phyloP scores from a whole-genome alignment of 1,140 invertebrate species.

The Aplysia californica region DNA sequence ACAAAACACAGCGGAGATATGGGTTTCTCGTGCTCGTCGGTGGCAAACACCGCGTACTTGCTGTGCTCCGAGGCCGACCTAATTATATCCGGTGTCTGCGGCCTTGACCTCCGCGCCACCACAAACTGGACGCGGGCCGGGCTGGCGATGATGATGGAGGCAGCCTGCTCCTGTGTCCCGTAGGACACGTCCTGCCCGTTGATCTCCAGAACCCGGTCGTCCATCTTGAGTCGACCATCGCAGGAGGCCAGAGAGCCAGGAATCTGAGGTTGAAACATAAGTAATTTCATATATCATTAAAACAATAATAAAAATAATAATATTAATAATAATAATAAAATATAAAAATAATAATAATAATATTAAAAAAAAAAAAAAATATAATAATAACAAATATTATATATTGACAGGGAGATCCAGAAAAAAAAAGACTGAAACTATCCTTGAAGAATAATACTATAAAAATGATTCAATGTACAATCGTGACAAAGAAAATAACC shows the following conservation, averaged over 20 bases:
- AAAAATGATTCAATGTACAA: too few relatives aligned
- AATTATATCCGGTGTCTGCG: constrained; percentile 65
- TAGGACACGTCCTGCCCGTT: constrained; percentile 69
- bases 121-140: constrained; percentile 68
- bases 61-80: constrained; percentile 51
- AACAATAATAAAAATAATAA: too few relatives aligned
- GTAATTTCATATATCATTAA: too few relatives aligned
- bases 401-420: too few relatives aligned
- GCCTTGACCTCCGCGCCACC: constrained; percentile 64
- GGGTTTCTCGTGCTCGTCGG: constrained; percentile 32
- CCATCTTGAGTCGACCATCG: constrained; percentile 61
- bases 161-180: constrained; percentile 69
- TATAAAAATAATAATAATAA: too few relatives aligned
- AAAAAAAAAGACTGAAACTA: too few relatives aligned
- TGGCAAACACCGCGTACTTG: constrained; percentile 30
- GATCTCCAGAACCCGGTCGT: constrained; percentile 68
- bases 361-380: too few relatives aligned
- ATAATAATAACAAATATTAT: too few relatives aligned
- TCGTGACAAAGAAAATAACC: too few relatives aligned
- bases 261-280: constrained; percentile 46
- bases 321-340: too few relatives aligned
- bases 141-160: constrained; percentile 59
- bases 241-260: constrained; percentile 63
- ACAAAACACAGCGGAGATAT: constrained; percentile 37
- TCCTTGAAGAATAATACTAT: too few relatives aligned